These are phyloP conservation scores for Lacanobia wlatinum DNA, from an alignment of 2,888 invertebrate genomes.

Conservation along the genomic window DNA sequence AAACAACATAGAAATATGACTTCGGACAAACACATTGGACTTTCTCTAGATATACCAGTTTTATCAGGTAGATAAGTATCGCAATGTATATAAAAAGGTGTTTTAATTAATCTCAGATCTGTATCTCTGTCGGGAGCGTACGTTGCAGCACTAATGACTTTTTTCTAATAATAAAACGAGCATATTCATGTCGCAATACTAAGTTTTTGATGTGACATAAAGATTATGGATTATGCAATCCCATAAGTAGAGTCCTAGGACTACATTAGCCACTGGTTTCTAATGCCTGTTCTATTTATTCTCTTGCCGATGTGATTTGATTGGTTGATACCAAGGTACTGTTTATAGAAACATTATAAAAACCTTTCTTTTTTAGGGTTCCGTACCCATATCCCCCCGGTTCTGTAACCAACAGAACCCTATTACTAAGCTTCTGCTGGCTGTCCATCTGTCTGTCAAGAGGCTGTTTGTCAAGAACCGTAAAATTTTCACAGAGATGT, in stretches of 20 bases:
- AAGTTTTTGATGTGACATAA: slow-evolving; percentile 17
- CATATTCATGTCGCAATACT: slow-evolving; percentile 31
- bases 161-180: slow-evolving; percentile 42
- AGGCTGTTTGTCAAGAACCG: too few relatives aligned
- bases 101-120: slow-evolving; percentile 60
- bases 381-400: too few relatives aligned
- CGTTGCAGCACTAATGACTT: slow-evolving; percentile 40
- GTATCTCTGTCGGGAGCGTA: slow-evolving; percentile 41
- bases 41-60: slow-evolving; percentile 41
- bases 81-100: slow-evolving; percentile 47
- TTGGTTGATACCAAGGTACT: too few relatives aligned
- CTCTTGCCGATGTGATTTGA: not conserved
- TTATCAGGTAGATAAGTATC: slow-evolving; percentile 47
- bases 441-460: too few relatives aligned
- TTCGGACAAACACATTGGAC: slow-evolving; percentile 5
- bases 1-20: not conserved
- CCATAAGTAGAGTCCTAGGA: slow-evolving; percentile 12
- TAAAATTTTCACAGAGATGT: too few relatives aligned
- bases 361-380: too few relatives aligned
- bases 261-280: not conserved
- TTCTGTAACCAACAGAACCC: too few relatives aligned
- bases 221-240: slow-evolving; percentile 29
- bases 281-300: not conserved
- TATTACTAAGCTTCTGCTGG: too few relatives aligned
- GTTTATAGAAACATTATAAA: too few relatives aligned